Evolutionary conservation across 2,113 vertebrate species (phyloP), one percentile per base, ranked within the genome.

Genomic region (Heterotis niloticus): DNA sequence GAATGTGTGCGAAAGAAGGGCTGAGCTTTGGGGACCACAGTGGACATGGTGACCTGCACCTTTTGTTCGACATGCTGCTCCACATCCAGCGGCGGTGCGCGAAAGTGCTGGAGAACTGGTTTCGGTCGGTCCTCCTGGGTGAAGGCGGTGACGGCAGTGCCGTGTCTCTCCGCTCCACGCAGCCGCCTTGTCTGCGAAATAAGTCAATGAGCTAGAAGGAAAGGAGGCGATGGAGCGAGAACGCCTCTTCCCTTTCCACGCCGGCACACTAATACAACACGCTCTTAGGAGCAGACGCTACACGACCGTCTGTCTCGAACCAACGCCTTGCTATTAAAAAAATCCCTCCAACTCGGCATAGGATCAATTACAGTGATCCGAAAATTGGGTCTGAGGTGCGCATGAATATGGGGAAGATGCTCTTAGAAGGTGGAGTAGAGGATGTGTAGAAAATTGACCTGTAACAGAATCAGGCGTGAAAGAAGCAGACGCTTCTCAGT

Each of bases 341-440:
- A 89, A 85, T 85, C 86, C 85, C 87, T 89, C 83, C 77, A 79
- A 82, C 23, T 13, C 56, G 20, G 59, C 75, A 44, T 82, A 81
- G 29, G 82, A 82, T 83, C 86, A 88, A 89, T 87, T 87, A 86
- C 84, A 82, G 85, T 89, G 90, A 90, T 91, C 90, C 90, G 85
- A 76, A 82, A 88, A 87, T 85, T 82, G 76, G 84, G 83, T 23
- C 80, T 51, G 67, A 83, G 83, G 84, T 83, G 82, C 87, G n/a
- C n/a, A n/a, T n/a, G n/a, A n/a, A n/a, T n/a, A n/a, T n/a, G n/a
- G n/a, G n/a, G n/a, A n/a, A n/a, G n/a, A n/a, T n/a, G n/a, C n/a
- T n/a, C n/a, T n/a, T n/a, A n/a, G n/a, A 44, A 44, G 34, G 34
- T 44, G 34, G 2, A 44, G 7, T 44, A 44, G 7, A 44, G 34